Conservation (phyloP, 2,113 vertebrate genomes). For the Columba livia region DNA sequence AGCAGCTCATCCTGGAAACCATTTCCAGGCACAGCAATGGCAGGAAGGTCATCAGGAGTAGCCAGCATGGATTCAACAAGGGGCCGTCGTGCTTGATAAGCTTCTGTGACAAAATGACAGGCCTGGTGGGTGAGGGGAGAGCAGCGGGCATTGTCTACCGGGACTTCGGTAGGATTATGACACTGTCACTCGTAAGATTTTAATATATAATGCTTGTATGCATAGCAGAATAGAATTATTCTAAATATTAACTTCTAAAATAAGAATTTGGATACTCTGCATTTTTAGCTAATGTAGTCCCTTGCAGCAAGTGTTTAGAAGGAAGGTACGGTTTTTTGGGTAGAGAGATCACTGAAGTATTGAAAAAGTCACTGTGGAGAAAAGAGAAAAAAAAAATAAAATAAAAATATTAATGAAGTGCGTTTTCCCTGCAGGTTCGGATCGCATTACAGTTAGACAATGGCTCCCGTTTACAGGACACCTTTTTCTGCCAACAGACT, state of each 20-base stretch:
- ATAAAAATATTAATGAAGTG: neutral
- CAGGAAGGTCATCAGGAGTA: too few species aligned
- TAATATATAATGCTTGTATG: neutral
- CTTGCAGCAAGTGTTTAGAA: neutral
- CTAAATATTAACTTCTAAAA: neutral
- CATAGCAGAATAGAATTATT: neutral
- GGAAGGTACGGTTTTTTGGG: neutral
- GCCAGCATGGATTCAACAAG: too few species aligned
- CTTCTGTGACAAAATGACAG: too few species aligned
- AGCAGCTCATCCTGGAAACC: neutral
- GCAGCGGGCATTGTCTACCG: too few species aligned
- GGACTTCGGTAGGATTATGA: too few species aligned
- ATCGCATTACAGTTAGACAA: conserved; percentile 90
- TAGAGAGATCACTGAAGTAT: neutral
- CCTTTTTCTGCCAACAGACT: conserved; percentile 83
- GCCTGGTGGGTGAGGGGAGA: too few species aligned
- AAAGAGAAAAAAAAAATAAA: too few species aligned
- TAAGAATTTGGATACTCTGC: neutral
- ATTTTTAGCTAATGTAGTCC: neutral
- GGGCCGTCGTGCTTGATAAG: too few species aligned
- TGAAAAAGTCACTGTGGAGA: neutral
- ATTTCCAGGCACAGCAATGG: too few species aligned
- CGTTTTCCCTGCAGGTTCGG: conserved; percentile 76
- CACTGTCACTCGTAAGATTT: neutral
- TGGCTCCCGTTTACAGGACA: conserved; percentile 86